These are phyloP conservation scores for Salticus scenicus DNA, from an alignment of 2,888 invertebrate genomes.

Conservation along the genomic window DNA sequence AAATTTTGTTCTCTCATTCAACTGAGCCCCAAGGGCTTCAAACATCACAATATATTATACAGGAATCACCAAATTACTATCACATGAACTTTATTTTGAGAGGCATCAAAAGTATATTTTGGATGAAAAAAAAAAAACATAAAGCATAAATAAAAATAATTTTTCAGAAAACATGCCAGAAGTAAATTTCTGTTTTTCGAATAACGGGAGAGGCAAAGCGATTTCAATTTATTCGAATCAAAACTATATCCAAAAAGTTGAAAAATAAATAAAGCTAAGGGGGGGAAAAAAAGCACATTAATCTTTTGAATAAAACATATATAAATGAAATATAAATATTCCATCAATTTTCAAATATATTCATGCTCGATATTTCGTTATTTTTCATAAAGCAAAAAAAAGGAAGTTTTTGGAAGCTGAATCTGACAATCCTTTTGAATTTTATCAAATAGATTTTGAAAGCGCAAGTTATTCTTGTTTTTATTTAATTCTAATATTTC, in stretches of 20 bases:
- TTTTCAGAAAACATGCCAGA: neutral
- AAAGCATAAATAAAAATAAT: neutral
- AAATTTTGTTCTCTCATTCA: too few species aligned
- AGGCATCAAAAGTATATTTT: neutral
- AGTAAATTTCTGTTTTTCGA: neutral
- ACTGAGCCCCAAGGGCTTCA: neutral
- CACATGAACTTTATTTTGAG: neutral
- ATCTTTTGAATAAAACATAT: slow-evolving; percentile 11
- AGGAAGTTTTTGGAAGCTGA: neutral
- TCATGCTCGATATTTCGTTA: neutral
- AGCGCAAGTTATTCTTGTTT: neutral
- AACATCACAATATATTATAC: neutral
- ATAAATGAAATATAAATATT: too few species aligned
- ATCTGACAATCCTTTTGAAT: neutral
- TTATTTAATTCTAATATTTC: too few species aligned
- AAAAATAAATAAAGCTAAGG: too few species aligned
- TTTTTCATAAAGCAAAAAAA: neutral
- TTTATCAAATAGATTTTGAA: neutral
- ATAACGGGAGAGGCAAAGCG: neutral
- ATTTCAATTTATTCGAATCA: slow-evolving; percentile 4
- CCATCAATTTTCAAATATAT: neutral
- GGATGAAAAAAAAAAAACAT: neutral
- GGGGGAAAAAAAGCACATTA: neutral
- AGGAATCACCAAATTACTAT: neutral
- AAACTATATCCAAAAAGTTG: neutral